phyloP scores from a whole-genome alignment of 2,113 vertebrate species.

The Greenwoodochromis staneri region DNA sequence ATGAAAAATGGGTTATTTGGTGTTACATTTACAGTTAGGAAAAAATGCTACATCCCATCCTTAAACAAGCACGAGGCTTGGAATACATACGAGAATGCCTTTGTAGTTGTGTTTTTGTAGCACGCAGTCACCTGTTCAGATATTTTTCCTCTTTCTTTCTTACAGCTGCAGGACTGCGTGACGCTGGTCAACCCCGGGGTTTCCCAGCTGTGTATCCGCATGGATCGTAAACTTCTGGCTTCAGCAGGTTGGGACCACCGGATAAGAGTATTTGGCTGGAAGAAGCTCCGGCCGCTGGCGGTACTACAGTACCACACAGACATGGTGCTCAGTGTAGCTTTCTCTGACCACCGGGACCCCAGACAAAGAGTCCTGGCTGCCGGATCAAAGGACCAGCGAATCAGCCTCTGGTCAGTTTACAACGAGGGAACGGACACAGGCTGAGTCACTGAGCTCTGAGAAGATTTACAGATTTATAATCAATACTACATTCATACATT shows the following conservation, averaged over 20 bases:
- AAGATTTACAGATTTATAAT: background rate
- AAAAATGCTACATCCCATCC: background rate
- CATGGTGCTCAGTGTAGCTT: conserved; percentile 78
- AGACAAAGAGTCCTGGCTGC: conserved; percentile 79
- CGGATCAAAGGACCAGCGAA: conserved; percentile 87
- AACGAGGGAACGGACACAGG: conserved; percentile 27
- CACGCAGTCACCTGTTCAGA: background rate
- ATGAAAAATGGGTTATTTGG: background rate
- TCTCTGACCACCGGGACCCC: conserved; percentile 73
- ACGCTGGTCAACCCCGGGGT: conserved; percentile 85
- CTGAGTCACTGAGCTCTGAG: conserved; percentile 4
- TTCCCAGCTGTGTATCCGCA: conserved; percentile 78
- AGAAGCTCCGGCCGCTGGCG: conserved; percentile 83
- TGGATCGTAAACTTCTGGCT: conserved; percentile 82
- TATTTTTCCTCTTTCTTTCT: conserved; percentile 22
- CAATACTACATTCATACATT: background rate
- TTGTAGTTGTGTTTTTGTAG: background rate
- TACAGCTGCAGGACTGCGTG: conserved; percentile 73
- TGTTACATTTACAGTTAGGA: background rate
- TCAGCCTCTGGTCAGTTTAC: conserved; percentile 92
- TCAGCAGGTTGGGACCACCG: conserved; percentile 91
- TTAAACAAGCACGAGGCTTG: background rate
- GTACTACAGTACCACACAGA: conserved; percentile 87
- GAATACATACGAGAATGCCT: background rate
- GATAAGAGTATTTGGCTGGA: conserved; percentile 87